Evolutionary conservation across 2,797 vertebrate genomes (phyloP).

Genomic region (Trematomus bernacchii): DNA sequence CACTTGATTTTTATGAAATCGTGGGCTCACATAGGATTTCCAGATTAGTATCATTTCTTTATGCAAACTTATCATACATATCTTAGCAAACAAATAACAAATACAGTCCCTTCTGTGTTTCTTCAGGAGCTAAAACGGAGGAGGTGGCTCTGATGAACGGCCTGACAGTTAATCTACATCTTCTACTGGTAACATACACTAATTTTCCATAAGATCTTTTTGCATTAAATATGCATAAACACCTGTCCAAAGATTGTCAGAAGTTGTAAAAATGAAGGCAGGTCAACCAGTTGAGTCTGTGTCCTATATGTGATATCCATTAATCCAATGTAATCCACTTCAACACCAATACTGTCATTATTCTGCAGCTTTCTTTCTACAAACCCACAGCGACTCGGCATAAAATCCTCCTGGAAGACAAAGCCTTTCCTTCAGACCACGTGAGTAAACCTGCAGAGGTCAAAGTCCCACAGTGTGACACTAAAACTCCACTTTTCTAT

Average conservation of each 20-base stretch:
- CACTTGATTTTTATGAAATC: background rate
- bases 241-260: background rate
- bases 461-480: background rate
- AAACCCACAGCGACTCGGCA: slow-evolving; percentile 90
- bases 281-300: background rate
- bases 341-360: slow-evolving; percentile 11
- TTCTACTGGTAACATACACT: slow-evolving; percentile 88
- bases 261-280: background rate
- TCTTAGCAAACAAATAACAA: too few relatives aligned
- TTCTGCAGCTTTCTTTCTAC: slow-evolving; percentile 93
- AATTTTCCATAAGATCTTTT: background rate
- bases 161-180: slow-evolving; percentile 95
- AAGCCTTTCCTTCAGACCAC: slow-evolving; percentile 96
- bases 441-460: slow-evolving; percentile 82
- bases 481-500: background rate
- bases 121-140: slow-evolving; percentile 88
- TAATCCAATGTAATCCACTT: background rate
- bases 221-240: too few relatives aligned
- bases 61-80: too few relatives aligned
- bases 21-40: too few relatives aligned
- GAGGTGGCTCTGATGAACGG: slow-evolving; percentile 96
- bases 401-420: slow-evolving; percentile 94
- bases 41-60: too few relatives aligned
- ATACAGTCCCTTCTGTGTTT: slow-evolving; percentile 28
- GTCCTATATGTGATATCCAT: background rate